Conservation (phyloP, 37 sponge, comb jelly and placozoan genomes). For the Aplysina aerophoba region DNA sequence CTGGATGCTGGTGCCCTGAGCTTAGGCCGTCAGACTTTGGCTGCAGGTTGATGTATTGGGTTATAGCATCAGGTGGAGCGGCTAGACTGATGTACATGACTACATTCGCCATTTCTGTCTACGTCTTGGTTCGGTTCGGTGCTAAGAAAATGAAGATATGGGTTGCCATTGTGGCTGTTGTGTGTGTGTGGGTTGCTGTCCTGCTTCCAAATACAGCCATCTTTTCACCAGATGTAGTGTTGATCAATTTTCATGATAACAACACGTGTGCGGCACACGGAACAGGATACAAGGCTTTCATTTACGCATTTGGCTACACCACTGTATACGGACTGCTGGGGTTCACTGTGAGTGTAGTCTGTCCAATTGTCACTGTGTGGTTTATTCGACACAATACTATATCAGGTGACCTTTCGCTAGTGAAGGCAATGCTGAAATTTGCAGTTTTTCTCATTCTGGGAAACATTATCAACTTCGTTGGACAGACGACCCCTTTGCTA, state of each 20-base stretch:
- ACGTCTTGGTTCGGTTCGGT: background rate
- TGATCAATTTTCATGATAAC: background rate
- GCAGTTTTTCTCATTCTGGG: constrained; percentile 7
- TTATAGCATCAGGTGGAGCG: background rate
- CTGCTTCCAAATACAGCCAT: background rate
- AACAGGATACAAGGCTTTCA: background rate
- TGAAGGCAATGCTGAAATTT: constrained; percentile 3
- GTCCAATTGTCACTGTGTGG: background rate
- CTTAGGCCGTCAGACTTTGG: no score
- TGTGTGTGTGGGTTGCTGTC: background rate
- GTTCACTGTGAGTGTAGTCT: background rate
- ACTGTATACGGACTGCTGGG: background rate
- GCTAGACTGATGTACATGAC: constrained; percentile 4
- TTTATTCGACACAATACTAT: background rate
- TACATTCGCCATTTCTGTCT: background rate
- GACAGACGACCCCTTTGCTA: background rate
- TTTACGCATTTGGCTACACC: background rate
- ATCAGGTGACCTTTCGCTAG: background rate
- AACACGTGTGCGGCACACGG: background rate
- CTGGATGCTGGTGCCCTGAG: no score
- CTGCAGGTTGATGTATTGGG: background rate
- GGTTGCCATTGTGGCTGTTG: background rate
- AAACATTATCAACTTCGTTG: constrained; percentile 9
- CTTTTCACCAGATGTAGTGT: background rate
- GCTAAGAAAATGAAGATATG: background rate